These are phyloP conservation scores for Chironomus tepperi DNA, from an alignment of 1,140 invertebrate genomes.

Conservation along the genomic window DNA sequence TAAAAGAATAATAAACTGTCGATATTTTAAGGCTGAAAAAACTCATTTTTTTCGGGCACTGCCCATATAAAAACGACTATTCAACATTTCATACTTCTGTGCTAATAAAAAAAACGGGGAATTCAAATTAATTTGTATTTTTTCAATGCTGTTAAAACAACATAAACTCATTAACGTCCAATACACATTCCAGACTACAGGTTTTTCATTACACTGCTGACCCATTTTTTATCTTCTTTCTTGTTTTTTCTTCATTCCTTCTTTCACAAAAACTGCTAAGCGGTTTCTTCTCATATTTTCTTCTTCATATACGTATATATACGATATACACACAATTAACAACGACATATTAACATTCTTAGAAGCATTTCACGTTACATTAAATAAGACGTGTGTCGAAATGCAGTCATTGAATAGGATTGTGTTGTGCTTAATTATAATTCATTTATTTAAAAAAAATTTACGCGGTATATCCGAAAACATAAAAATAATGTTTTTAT, in stretches of 20 bases:
- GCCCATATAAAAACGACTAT: too few relatives aligned
- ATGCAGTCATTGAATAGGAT: too few relatives aligned
- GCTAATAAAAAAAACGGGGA: too few relatives aligned
- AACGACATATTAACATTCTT: background rate
- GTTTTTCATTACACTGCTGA: conserved; percentile 12
- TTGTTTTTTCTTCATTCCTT: background rate
- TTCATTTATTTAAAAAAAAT: too few relatives aligned
- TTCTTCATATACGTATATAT: background rate
- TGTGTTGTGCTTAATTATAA: too few relatives aligned
- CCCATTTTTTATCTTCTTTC: background rate
- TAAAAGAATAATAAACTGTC: too few relatives aligned
- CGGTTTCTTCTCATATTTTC: background rate
- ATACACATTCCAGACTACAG: conserved; percentile 3
- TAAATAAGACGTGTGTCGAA: background rate
- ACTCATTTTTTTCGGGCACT: too few relatives aligned
- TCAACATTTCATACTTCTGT: too few relatives aligned
- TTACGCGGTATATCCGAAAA: too few relatives aligned
- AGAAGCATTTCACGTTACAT: background rate
- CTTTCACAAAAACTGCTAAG: background rate
- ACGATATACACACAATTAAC: background rate
- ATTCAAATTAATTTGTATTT: too few relatives aligned
- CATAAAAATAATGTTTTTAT: too few relatives aligned
- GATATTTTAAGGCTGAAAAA: too few relatives aligned
- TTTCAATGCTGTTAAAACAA: background rate
- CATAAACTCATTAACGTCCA: conserved; percentile 2